These are phyloP conservation scores for Cerceris ruficornis DNA, from an alignment of 2,888 invertebrate genomes.

Conservation along the genomic window DNA sequence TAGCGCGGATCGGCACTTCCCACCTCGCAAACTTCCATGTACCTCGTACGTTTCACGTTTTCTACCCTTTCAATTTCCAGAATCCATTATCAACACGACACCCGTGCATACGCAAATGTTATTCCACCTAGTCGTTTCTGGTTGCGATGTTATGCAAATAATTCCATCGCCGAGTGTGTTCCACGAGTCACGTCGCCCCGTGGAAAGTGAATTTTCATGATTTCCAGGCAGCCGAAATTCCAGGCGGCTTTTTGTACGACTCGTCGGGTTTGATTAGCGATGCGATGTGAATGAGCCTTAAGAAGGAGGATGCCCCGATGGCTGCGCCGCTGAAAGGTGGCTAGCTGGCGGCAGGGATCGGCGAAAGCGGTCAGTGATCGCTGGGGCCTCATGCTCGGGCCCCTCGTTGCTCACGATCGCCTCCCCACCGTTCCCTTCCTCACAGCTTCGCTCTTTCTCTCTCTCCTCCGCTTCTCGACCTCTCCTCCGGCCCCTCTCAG, in stretches of 20 bases:
- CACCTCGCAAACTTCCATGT: neutral
- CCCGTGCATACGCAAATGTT: too few species aligned
- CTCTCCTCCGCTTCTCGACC: conserved; percentile 21
- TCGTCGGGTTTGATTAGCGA: conserved; percentile 66
- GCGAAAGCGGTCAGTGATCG: conserved; percentile 75
- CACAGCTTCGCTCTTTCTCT: conserved; percentile 39
- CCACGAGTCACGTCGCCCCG: conserved; percentile 24
- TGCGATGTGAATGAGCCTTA: conserved; percentile 68
- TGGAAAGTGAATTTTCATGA: conserved; percentile 57
- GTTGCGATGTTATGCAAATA: neutral
- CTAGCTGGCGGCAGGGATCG: conserved; percentile 69
- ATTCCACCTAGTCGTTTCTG: neutral
- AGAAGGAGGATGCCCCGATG: conserved; percentile 68
- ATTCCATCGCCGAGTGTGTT: neutral
- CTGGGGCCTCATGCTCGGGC: conserved; percentile 66
- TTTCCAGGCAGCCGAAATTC: conserved; percentile 56
- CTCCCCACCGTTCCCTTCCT: conserved; percentile 29
- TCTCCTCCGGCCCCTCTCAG: conserved; percentile 26
- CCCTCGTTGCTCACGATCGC: conserved; percentile 68
- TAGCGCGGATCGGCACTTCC: neutral
- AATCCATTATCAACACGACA: too few species aligned
- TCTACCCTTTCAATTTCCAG: too few species aligned
- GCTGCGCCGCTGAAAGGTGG: conserved; percentile 71
- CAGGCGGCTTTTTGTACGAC: conserved; percentile 48
- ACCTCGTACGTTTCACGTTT: too few species aligned